Conservation (phyloP, 2,113 vertebrate genomes). For the Pachyramphus minor region DNA sequence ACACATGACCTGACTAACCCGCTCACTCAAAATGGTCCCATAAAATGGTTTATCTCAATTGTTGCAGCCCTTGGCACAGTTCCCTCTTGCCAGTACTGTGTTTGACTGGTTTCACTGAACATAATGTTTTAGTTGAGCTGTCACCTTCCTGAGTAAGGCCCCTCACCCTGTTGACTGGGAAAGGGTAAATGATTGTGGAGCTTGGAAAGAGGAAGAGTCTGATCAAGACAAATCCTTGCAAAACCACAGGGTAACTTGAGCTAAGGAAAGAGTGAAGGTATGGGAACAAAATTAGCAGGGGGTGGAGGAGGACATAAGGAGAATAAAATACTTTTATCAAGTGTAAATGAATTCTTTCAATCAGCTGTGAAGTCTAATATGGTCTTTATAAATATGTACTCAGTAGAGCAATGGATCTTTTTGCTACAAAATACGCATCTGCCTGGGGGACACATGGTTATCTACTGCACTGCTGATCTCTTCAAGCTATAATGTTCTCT, state of each 20-base stretch:
- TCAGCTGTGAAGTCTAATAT: not conserved
- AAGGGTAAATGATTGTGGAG: not conserved
- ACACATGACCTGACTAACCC: fast-evolving
- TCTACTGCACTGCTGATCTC: not conserved
- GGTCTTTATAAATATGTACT: not conserved
- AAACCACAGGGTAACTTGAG: not conserved
- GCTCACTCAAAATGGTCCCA: not conserved
- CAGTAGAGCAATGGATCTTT: not conserved
- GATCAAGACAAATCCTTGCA: not conserved
- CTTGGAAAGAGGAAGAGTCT: not conserved
- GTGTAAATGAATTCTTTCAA: not conserved
- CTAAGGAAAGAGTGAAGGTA: not conserved
- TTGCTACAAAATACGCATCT: not conserved
- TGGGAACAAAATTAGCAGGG: not conserved
- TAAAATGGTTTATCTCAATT: not conserved
- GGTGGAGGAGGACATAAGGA: not conserved
- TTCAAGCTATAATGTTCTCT: not conserved
- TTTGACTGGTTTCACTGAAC: not conserved
- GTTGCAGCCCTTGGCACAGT: not conserved
- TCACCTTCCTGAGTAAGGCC: not conserved
- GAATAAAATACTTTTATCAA: not conserved
- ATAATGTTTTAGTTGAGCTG: fast-evolving
- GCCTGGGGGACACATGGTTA: not conserved
- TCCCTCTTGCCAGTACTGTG: not conserved
- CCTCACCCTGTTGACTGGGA: not conserved